phyloP scores from a whole-genome alignment of 2,888 invertebrate genomes.

The Heliconius ismenius region DNA sequence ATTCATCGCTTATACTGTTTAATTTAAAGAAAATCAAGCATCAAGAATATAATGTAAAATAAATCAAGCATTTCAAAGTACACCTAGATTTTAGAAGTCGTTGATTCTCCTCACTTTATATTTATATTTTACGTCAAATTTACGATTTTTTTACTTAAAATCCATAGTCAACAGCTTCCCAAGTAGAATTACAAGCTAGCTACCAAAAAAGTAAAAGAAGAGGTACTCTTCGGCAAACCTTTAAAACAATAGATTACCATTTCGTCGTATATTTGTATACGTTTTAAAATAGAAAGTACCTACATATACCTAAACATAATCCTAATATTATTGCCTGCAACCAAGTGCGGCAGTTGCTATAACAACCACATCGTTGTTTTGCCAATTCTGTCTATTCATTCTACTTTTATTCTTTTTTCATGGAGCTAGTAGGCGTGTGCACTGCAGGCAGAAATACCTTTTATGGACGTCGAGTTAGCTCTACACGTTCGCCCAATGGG shows the following conservation, averaged over 20 bases:
- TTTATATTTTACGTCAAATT: neutral
- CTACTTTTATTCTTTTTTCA: constrained; percentile 57
- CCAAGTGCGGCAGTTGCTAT: constrained; percentile 70
- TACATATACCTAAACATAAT: constrained; percentile 34
- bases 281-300: constrained; percentile 16
- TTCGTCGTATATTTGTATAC: constrained; percentile 7
- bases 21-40: too few relatives aligned
- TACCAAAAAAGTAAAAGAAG: neutral
- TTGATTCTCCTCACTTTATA: neutral
- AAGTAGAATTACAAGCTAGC: neutral
- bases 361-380: constrained; percentile 74
- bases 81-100: neutral
- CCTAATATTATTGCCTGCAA: constrained; percentile 39
- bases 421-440: constrained; percentile 44
- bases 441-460: constrained; percentile 48
- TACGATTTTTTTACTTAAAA: neutral
- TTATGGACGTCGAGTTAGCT: constrained; percentile 52
- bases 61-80: neutral
- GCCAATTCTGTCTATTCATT: constrained; percentile 70
- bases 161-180: neutral
- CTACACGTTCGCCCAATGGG: constrained; percentile 21
- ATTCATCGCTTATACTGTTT: neutral
- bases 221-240: neutral
- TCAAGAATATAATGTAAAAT: too few relatives aligned
- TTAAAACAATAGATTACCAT: constrained; percentile 3